These are phyloP conservation scores for Gastracanthus pulcherrimus DNA, from an alignment of 2,888 invertebrate genomes.

Conservation along the genomic window DNA sequence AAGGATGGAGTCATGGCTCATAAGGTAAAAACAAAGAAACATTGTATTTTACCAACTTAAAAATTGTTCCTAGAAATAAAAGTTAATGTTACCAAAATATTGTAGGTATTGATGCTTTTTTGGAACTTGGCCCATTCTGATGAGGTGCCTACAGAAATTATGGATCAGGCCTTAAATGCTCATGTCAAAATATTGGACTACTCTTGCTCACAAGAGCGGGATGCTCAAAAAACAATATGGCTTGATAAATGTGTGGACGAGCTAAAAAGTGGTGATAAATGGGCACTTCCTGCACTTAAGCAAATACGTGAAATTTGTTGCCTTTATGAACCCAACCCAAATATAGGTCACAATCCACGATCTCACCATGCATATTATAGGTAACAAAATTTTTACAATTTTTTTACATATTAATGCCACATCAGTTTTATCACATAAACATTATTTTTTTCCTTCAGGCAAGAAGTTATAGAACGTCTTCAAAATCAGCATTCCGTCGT, in stretches of 20 bases:
- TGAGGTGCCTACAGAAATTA: constrained; percentile 97
- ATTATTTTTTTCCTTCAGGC: constrained; percentile 75
- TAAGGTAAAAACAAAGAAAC: constrained; percentile 82
- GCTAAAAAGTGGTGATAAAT: constrained; percentile 90
- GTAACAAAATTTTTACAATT: constrained; percentile 66
- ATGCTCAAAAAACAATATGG: constrained; percentile 97
- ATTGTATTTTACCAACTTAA: not conserved
- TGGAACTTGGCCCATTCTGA: constrained; percentile 98
- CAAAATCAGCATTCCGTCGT: constrained; percentile 96
- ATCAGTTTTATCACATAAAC: not conserved
- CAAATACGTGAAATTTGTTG: constrained; percentile 97
- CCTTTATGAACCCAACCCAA: constrained; percentile 92
- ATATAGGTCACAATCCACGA: constrained; percentile 81
- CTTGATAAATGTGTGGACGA: constrained; percentile 98
- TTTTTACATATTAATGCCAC: not conserved
- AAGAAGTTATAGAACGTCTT: constrained; percentile 91
- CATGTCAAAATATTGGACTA: constrained; percentile 98
- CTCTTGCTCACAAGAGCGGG: constrained; percentile 97
- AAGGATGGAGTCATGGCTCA: constrained; percentile 99
- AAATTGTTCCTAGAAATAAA: constrained; percentile 21
- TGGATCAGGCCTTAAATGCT: constrained; percentile 96
- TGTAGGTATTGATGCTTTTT: constrained; percentile 90
- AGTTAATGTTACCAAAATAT: constrained; percentile 17
- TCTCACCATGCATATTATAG: constrained; percentile 81
- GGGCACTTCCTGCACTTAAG: constrained; percentile 96